Percentiles rank a stretch among this genome's conserved stretches.
Evolutionary conservation across 2,797 vertebrate genomes (phyloP).

Genomic region (Siniperca undulata): DNA sequence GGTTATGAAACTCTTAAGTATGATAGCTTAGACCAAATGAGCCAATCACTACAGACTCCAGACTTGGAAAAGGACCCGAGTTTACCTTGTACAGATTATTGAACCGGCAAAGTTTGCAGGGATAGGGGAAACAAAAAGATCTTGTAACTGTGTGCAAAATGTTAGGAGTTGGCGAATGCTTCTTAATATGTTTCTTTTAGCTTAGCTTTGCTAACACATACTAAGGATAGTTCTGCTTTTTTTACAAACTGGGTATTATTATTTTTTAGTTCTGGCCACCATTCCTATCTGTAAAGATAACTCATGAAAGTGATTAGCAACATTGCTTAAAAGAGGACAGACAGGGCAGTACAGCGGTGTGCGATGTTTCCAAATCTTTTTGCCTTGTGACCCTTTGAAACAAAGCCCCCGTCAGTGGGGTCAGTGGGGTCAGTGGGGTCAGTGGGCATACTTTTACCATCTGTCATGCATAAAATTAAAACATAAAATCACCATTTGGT

Average conservation of each 20-base stretch:
- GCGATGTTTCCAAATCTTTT: not conserved
- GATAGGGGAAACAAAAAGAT: not conserved
- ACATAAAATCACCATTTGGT: not conserved
- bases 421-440: too few species aligned
- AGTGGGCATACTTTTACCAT: too few species aligned
- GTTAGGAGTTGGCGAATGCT: not conserved
- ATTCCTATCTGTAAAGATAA: not conserved
- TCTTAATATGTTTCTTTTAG: not conserved
- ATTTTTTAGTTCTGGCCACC: not conserved
- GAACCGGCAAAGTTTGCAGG: too few species aligned
- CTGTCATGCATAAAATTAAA: not conserved
- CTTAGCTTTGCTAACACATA: not conserved
- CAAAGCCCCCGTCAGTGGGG: not conserved
- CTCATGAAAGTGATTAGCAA: not conserved
- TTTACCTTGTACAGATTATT: too few species aligned
- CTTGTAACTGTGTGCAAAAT: not conserved
- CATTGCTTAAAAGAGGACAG: not conserved
- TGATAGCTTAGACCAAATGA: not conserved
- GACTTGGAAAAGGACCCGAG: too few species aligned
- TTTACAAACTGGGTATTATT: not conserved
- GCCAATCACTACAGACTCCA: not conserved
- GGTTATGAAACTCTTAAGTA: conserved; percentile 19
- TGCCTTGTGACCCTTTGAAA: not conserved
- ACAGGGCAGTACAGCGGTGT: not conserved
- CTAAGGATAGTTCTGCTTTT: not conserved